These are phyloP conservation scores for Leptopilina drosophilae DNA, from an alignment of 2,888 invertebrate genomes.

Conservation along the genomic window DNA sequence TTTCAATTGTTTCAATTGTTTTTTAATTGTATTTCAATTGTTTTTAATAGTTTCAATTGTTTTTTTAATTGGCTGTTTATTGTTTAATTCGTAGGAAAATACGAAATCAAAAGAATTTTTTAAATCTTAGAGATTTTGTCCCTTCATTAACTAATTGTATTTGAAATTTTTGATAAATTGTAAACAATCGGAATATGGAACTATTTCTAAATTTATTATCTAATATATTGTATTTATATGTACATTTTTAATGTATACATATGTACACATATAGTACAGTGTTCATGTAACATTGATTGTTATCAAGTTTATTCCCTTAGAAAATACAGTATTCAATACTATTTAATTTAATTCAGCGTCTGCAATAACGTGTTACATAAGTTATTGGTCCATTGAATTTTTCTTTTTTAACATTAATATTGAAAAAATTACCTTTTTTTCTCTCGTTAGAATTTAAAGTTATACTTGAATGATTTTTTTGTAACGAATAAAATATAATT, in stretches of 20 bases:
- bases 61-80: no score
- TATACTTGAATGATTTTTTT: neutral
- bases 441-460: neutral
- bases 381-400: conserved; percentile 61
- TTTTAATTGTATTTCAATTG: no score
- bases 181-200: neutral
- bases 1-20: no score
- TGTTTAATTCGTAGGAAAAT: neutral
- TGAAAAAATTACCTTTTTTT: neutral
- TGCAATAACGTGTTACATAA: conserved; percentile 44
- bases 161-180: neutral
- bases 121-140: neutral
- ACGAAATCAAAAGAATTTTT: neutral
- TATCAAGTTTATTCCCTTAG: neutral
- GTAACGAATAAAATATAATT: neutral
- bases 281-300: conserved; percentile 42
- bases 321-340: conserved; percentile 22
- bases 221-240: conserved; percentile 19
- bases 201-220: conserved; percentile 27
- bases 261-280: conserved; percentile 20
- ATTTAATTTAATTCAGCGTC: conserved; percentile 44
- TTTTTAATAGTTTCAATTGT: no score
- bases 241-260: conserved; percentile 38
- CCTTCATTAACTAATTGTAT: neutral
- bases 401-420: neutral